Percentiles rank a stretch among this genome's conserved stretches.
Conservation (phyloP, 2,888 invertebrate species). For the Axea sp. region DNA sequence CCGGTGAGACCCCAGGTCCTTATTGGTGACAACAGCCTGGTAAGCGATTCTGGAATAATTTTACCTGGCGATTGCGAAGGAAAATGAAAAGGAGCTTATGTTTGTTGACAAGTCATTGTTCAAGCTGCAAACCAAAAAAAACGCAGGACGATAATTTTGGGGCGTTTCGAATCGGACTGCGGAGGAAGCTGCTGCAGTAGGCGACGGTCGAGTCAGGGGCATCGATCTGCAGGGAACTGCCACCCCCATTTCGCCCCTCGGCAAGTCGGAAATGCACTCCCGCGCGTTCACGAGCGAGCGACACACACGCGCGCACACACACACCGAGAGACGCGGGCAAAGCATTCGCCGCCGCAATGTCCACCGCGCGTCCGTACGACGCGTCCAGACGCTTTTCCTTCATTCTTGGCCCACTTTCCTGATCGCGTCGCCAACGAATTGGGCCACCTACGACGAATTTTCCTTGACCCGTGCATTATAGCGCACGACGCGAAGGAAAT, state of each 20-base stretch:
- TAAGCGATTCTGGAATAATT: too few relatives aligned
- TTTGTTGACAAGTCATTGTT: too few relatives aligned
- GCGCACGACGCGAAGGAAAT: too few relatives aligned
- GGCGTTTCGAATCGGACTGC: slow-evolving; percentile 69
- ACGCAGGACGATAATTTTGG: slow-evolving; percentile 9
- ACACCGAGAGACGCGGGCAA: slow-evolving; percentile 8
- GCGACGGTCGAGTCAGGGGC: slow-evolving; percentile 75
- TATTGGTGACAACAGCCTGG: too few relatives aligned
- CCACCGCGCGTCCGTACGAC: slow-evolving; percentile 11
- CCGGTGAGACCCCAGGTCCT: too few relatives aligned
- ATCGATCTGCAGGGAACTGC: slow-evolving; percentile 72
- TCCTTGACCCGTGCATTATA: slow-evolving; percentile 29
- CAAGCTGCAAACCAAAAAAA: too few relatives aligned
- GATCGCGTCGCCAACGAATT: slow-evolving; percentile 2
- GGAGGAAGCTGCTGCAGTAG: slow-evolving; percentile 73
- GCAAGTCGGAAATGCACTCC: slow-evolving; percentile 8
- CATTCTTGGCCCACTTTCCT: slow-evolving; percentile 30
- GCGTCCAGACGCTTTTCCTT: slow-evolving; percentile 15
- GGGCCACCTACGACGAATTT: slow-evolving; percentile 17
- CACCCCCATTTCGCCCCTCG: slow-evolving; percentile 33
- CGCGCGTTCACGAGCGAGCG: not conserved
- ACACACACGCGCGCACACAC: not conserved
- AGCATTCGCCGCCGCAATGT: slow-evolving; percentile 12
- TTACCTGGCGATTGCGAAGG: too few relatives aligned
- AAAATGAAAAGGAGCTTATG: too few relatives aligned